phyloP scores from a whole-genome alignment of 2,113 vertebrate species.

The Sialia sialis region DNA sequence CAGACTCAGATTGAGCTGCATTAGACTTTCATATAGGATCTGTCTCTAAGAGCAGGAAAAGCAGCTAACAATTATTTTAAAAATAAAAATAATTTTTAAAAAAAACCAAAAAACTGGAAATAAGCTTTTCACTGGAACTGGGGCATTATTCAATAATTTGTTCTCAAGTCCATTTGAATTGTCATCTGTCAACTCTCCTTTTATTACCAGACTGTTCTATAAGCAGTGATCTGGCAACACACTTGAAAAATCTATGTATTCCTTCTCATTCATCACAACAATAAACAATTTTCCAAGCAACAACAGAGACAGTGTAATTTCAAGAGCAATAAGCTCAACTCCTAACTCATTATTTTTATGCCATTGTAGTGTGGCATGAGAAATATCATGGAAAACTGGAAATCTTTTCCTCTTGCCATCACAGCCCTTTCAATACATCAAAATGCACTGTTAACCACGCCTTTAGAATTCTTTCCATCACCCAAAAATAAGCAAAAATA shows the following conservation, averaged over 20 bases:
- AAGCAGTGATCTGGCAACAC: constrained; percentile 44
- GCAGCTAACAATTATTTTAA: neutral
- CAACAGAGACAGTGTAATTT: constrained; percentile 42
- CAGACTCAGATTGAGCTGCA: neutral
- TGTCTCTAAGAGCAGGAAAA: constrained; percentile 2
- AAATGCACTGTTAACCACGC: neutral
- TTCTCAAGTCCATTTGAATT: constrained; percentile 36
- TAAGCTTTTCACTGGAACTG: neutral
- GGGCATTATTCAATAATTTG: neutral
- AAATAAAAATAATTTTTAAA: neutral
- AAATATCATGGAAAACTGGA: neutral
- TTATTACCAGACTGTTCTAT: constrained; percentile 54
- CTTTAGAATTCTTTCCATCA: neutral
- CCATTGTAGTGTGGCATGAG: neutral
- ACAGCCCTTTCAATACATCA: neutral
- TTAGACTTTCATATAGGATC: neutral
- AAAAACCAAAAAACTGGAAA: neutral
- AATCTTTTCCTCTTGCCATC: neutral
- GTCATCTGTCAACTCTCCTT: constrained; percentile 33
- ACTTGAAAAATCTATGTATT: constrained; percentile 44
- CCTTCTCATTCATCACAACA: constrained; percentile 43
- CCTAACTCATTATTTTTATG: constrained; percentile 39
- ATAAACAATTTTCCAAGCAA: constrained; percentile 40
- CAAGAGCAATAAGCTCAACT: constrained; percentile 39
- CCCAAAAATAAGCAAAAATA: neutral